Base-by-base conservation (phyloP, 2,113 vertebrate genomes). In the Phainopepla nitens region DNA sequence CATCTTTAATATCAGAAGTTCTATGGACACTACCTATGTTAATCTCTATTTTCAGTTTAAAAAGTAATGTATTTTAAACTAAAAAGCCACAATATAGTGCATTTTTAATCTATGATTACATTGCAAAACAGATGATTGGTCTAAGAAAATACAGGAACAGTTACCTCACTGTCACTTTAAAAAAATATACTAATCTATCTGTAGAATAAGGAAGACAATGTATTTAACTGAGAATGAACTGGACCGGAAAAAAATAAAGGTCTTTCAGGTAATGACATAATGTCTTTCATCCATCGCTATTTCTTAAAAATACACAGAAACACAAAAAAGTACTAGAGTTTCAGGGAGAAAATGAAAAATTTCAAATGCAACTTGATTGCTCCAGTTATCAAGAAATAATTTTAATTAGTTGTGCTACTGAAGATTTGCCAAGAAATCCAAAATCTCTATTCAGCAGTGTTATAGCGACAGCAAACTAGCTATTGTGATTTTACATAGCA, bases 311-410 rank as follows among this genome's bases (percentile, higher is more conserved):
- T 42, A 16, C 66, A 72, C 4, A 65, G 10, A n/a, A 4, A 39
- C 4, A 25, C 25, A 83, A 73, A 95, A 75, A 47, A 31, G 25
- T 81, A 71, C 54, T 92, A 94, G 64, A 88, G 6, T 24, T 69
- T 80, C 69, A 82, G 20, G 29, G 13, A 94, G 53, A 92, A 97
- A 96, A 95, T 44, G 53, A 60, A 94, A 92, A 81, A 96, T 96
- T 96, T 94, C 93, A 93, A 96, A 96, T 91, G 82, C 80, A 96
- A 93, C 79, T 87, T 94, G 68, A 96, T 83, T 94, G 82, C 71
- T 93, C 66, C 65, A 91, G 91, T 96, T 96, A 94, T 83, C 87
- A 96, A 77, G 72, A 96, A 96, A 94, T 65, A 86, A 92, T 79
- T 85, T 97, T 78, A 96, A 94, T 95, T 56, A 82, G 60, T 75